phyloP scores from a whole-genome alignment of 1,140 invertebrate species.

The Cydia amplana region DNA sequence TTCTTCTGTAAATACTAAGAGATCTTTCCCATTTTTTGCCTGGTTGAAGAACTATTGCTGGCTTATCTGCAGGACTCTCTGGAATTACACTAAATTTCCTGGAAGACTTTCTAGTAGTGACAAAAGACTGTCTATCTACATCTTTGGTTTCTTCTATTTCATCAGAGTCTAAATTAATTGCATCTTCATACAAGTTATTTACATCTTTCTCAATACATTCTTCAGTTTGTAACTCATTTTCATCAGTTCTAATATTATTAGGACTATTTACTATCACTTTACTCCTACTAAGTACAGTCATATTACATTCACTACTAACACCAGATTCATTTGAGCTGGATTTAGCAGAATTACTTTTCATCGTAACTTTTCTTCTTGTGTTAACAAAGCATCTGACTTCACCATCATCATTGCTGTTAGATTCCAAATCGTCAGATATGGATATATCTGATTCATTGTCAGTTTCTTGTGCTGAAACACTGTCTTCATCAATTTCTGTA shows the following conservation, averaged over 20 bases:
- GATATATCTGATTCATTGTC: conserved; percentile 13
- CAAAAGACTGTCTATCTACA: conserved; percentile 30
- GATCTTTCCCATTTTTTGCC: conserved; percentile 77
- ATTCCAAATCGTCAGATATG: conserved; percentile 35
- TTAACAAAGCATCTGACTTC: conserved; percentile 60
- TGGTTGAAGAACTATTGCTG: conserved; percentile 63
- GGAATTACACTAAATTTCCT: neutral
- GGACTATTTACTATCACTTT: conserved; percentile 31
- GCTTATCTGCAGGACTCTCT: conserved; percentile 38
- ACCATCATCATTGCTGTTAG: conserved; percentile 39
- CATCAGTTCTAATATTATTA: neutral
- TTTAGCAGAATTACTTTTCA: conserved; percentile 54
- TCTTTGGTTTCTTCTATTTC: conserved; percentile 14
- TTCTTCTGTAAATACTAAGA: conserved; percentile 71
- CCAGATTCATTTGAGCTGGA: conserved; percentile 50
- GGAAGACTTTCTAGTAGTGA: conserved; percentile 28
- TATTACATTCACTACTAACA: conserved; percentile 50
- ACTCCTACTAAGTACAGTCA: conserved; percentile 56
- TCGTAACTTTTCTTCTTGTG: conserved; percentile 59
- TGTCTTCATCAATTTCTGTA: conserved; percentile 5
- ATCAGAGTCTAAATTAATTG: conserved; percentile 21
- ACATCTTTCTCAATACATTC: neutral
- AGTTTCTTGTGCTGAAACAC: conserved; percentile 9
- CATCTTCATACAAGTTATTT: neutral
- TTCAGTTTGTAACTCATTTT: neutral